Evolutionary conservation across 37 sponge, comb jelly and placozoan species (phyloP).

Genomic region (Halichondria panicea): DNA sequence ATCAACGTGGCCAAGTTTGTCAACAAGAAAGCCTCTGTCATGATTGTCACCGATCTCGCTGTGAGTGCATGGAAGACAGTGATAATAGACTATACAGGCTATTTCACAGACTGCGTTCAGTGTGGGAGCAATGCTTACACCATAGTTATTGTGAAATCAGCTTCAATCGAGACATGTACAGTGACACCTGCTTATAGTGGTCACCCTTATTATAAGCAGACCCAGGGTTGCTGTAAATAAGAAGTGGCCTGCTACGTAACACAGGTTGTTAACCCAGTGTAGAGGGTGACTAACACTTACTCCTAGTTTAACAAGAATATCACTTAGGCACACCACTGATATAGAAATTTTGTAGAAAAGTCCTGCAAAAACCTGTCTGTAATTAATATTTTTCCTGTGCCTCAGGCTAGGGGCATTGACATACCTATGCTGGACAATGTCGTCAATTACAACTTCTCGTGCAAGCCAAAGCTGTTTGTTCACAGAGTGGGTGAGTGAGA

Average conservation of each 20-base stretch:
- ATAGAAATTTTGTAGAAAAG: too few species aligned
- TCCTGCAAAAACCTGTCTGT: not conserved
- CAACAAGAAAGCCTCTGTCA: constrained; percentile 68
- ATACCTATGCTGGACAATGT: constrained; percentile 96
- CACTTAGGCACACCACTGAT: not conserved
- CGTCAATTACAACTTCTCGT: constrained; percentile 93
- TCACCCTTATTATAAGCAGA: too few species aligned
- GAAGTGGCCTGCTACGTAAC: not conserved
- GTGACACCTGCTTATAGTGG: too few species aligned
- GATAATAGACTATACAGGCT: not conserved
- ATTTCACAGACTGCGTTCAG: too few species aligned
- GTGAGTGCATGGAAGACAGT: too few species aligned
- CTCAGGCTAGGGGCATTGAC: constrained; percentile 94
- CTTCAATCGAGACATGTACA: too few species aligned
- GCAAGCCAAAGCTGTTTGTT: constrained; percentile 93
- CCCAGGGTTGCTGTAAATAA: not conserved
- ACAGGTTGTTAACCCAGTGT: not conserved
- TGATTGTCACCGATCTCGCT: constrained; percentile 96
- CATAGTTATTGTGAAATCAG: too few species aligned
- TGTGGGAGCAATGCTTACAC: too few species aligned
- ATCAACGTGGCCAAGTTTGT: constrained; percentile 91
- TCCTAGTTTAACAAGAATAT: too few species aligned
- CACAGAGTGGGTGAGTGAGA: constrained; percentile 88
- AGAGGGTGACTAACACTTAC: constrained; percentile 1
- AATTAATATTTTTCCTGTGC: not conserved